phyloP scores from a whole-genome alignment of 1,140 invertebrate genomes.

The Drosophila chauvacae region DNA sequence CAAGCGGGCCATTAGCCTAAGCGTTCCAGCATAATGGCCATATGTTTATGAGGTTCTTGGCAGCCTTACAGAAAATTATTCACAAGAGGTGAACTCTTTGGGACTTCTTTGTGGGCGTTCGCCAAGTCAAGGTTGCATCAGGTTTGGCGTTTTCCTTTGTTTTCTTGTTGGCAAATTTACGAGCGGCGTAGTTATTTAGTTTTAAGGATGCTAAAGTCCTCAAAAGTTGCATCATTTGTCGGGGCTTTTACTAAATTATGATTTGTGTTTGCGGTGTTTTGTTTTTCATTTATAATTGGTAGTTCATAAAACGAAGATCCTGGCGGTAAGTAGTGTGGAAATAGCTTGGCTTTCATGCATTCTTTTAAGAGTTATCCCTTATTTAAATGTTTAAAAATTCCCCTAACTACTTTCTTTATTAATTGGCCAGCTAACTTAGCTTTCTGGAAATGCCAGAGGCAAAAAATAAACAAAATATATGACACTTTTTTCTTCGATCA shows the following conservation, averaged over 20 bases:
- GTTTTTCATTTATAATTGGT: not conserved
- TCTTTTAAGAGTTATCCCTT: not conserved
- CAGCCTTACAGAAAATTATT: slow-evolving; percentile 60
- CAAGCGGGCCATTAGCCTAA: slow-evolving; percentile 57
- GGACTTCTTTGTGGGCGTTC: slow-evolving; percentile 48
- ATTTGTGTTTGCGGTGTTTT: not conserved
- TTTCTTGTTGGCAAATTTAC: slow-evolving; percentile 16
- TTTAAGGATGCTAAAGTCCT: slow-evolving; percentile 4
- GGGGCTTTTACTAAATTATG: not conserved
- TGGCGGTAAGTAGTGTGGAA: not conserved
- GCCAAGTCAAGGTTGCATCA: slow-evolving; percentile 32
- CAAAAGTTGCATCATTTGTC: slow-evolving; percentile 25
- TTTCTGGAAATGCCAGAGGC: not conserved
- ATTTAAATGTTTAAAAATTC: not conserved
- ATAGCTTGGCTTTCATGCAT: not conserved
- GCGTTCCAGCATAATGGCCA: slow-evolving; percentile 66
- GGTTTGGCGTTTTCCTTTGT: slow-evolving; percentile 8
- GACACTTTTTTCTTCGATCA: not conserved
- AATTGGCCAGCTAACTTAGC: not conserved
- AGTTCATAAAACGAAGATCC: not conserved
- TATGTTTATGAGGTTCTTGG: slow-evolving; percentile 69
- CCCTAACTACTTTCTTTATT: slow-evolving; percentile 1
- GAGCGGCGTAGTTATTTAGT: slow-evolving; percentile 1
- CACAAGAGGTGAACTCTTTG: slow-evolving; percentile 47
- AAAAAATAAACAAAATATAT: slow-evolving; percentile 21